These are phyloP conservation scores for Colius striatus DNA, from an alignment of 2,113 vertebrate species.

Conservation along the genomic window DNA sequence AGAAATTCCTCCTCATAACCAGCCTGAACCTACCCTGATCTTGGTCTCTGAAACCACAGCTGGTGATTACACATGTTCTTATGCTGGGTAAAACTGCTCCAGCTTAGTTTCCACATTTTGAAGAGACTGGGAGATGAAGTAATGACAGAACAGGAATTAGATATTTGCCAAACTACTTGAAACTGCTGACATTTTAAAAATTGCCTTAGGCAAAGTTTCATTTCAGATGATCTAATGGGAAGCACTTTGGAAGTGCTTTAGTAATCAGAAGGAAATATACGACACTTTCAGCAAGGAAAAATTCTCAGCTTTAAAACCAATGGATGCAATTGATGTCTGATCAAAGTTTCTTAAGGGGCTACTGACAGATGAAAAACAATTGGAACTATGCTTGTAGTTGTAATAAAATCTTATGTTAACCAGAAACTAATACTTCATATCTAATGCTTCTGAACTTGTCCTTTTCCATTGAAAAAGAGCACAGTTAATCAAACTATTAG, in stretches of 20 bases:
- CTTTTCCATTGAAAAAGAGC: background rate
- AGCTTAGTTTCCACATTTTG: background rate
- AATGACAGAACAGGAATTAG: background rate
- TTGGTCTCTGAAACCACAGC: background rate
- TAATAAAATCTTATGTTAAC: background rate
- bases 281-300: background rate
- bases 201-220: background rate
- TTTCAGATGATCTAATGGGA: background rate
- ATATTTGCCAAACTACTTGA: background rate
- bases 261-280: background rate
- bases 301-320: background rate
- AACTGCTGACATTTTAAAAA: background rate
- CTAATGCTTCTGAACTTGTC: background rate
- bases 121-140: background rate
- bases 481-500: background rate
- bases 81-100: background rate
- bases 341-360: background rate
- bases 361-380: background rate
- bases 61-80: background rate
- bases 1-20: too few relatives aligned
- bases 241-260: background rate
- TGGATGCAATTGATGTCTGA: background rate
- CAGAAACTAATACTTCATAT: background rate
- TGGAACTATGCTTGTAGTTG: background rate
- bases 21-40: background rate